Conservation (phyloP, 2,797 vertebrate genomes). For the Danio tinwini region DNA sequence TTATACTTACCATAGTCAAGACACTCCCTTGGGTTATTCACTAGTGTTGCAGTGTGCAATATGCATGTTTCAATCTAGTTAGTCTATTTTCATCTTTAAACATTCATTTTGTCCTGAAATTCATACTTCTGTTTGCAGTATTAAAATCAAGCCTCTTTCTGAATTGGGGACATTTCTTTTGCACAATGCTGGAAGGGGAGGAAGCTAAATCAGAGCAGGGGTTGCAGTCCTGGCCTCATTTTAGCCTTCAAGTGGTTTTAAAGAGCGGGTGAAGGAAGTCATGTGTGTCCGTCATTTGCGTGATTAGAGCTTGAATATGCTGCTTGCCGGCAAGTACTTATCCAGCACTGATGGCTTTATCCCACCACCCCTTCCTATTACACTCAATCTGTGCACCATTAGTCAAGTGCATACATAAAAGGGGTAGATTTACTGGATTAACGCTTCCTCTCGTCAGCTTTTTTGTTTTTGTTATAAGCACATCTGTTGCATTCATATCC, state of each 20-base stretch:
- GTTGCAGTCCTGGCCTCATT: not conserved
- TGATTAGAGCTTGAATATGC: conserved; percentile 38
- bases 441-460: conserved; percentile 12
- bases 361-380: conserved; percentile 8
- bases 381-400: conserved; percentile 36
- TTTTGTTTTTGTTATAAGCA: not conserved
- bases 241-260: conserved; percentile 25
- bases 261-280: conserved; percentile 22
- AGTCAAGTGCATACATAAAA: conserved; percentile 13
- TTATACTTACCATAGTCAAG: not conserved
- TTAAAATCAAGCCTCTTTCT: not conserved
- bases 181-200: not conserved
- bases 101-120: not conserved
- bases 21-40: not conserved
- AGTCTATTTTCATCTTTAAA: not conserved
- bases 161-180: not conserved
- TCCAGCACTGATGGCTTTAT: conserved; percentile 35
- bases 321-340: conserved; percentile 29
- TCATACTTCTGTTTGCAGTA: not conserved
- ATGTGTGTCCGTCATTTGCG: conserved; percentile 38
- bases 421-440: conserved; percentile 10
- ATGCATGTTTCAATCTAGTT: not conserved
- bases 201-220: not conserved
- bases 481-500: not conserved
- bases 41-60: not conserved